Evolutionary conservation across 2,888 invertebrate genomes (phyloP), one percentile per base, ranked within the genome.

Genomic region (Scaptomyza cyrtandrae): DNA sequence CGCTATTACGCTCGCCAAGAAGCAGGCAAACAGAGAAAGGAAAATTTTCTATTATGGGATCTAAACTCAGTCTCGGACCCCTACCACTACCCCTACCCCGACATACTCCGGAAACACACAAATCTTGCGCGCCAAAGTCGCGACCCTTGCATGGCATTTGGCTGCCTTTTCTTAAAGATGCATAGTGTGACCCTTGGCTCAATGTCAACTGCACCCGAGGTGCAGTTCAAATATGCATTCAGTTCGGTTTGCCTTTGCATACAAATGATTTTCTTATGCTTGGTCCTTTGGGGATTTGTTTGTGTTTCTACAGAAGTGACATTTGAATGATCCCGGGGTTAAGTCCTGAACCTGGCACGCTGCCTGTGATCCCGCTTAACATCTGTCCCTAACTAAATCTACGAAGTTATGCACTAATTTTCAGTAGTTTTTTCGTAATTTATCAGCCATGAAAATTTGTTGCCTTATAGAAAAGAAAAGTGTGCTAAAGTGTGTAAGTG

Each of bases 81-180:
- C n/a, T 16, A 48, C 33, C 3, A 11, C 58, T 37, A 50, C 64
- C 58, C 37, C 44, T 53, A 44, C 46, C 19, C 37, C 44, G 56
- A 41, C 46, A 44, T 55, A 41, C 59, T 74, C 49, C 82, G 86
- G 82, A 83, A 85, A 71, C 56, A 69, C 80, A 85, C 74, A 79
- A 81, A 85, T 85, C 83, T 83, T 82, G 52, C 86, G 88, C 88
- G 88, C 83, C 86, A 87, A 72, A 29, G 75, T 72, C 79, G 82
- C 79, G 79, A 79, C 81, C 78, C 78, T 75, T 46, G 67, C 63
- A 64, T 67, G 75, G 64, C 78, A 77, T 77, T 77, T 78, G 71
- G 48, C 75, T 75, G 78, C 70, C 74, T 63, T 41, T 67, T 46
- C 29, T 48, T 60, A 7, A 52, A 66, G 69, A 68, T 62, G 59